phyloP scores from a whole-genome alignment of 2,113 vertebrate species.

The Phalacrocorax brasilianus region DNA sequence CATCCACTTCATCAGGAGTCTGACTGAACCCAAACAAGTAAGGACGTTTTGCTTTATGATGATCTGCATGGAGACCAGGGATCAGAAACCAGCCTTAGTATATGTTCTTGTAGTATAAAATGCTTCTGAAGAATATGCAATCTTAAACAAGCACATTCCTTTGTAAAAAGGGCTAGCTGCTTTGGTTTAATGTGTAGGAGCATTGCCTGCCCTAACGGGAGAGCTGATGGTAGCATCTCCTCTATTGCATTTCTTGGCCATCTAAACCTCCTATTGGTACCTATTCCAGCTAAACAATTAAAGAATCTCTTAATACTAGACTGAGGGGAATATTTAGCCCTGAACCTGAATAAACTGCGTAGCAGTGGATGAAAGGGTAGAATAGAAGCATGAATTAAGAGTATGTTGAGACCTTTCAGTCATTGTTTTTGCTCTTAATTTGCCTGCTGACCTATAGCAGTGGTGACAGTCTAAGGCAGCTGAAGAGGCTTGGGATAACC shows the following conservation, averaged over 20 bases:
- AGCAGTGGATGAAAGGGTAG: neutral
- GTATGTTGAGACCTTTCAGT: neutral
- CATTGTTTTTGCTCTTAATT: neutral
- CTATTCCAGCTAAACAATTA: neutral
- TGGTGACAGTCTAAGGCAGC: neutral
- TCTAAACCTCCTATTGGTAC: neutral
- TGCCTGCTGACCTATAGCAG: neutral
- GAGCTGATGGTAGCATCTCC: neutral
- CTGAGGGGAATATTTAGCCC: neutral
- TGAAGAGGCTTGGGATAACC: neutral
- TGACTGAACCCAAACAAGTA: neutral
- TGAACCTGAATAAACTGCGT: neutral
- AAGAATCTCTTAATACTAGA: neutral
- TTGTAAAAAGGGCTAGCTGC: neutral
- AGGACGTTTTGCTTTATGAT: neutral
- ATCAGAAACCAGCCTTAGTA: neutral
- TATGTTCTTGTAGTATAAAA: neutral
- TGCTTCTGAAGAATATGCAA: neutral
- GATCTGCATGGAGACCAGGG: neutral
- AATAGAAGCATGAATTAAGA: neutral
- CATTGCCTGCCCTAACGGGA: neutral
- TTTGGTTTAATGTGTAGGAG: neutral
- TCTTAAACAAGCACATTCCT: neutral
- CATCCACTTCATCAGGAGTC: neutral
- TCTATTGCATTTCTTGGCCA: neutral